A percentile compares a stretch with the other conserved stretches of the same genome.
These are phyloP conservation scores for Agrotis clavis DNA, from an alignment of 2,888 invertebrate species.

Conservation along the genomic window DNA sequence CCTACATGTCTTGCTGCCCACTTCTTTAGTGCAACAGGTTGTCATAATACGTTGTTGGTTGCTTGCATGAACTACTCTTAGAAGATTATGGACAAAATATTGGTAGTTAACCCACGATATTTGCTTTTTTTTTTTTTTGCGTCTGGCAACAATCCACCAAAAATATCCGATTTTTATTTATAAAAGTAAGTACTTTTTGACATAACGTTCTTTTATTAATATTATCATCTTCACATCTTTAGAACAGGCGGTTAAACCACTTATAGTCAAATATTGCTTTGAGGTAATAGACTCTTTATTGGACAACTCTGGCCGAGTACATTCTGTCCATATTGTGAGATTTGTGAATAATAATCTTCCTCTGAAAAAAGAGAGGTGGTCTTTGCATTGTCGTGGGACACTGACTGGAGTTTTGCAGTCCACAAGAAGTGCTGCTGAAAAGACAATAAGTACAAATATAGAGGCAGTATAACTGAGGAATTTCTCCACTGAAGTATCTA, in stretches of 20 bases:
- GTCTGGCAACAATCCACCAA: not conserved
- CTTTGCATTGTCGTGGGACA: not conserved
- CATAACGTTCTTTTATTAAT: no score
- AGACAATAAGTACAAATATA: not conserved
- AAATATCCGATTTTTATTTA: not conserved
- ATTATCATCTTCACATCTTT: not conserved
- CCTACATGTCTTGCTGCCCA: constrained; percentile 50
- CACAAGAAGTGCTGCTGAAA: not conserved
- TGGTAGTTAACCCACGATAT: not conserved
- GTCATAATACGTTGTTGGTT: constrained; percentile 17
- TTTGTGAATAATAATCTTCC: no score
- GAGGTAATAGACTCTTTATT: no score
- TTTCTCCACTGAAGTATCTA: no score
- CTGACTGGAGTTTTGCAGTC: not conserved
- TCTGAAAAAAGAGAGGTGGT: not conserved
- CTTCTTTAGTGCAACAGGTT: constrained; percentile 42
- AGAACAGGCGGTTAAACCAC: not conserved
- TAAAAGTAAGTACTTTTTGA: no score
- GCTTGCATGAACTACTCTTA: constrained; percentile 6
- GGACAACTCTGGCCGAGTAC: no score
- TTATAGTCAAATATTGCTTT: no score
- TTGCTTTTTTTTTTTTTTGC: not conserved
- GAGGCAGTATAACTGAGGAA: not conserved
- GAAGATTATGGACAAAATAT: constrained; percentile 7
- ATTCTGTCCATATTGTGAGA: no score